Evolutionary conservation across 37 sponge, comb jelly and placozoan genomes (phyloP), one percentile per base, ranked within the genome.

Genomic region (Trichoplax adhaerens): DNA sequence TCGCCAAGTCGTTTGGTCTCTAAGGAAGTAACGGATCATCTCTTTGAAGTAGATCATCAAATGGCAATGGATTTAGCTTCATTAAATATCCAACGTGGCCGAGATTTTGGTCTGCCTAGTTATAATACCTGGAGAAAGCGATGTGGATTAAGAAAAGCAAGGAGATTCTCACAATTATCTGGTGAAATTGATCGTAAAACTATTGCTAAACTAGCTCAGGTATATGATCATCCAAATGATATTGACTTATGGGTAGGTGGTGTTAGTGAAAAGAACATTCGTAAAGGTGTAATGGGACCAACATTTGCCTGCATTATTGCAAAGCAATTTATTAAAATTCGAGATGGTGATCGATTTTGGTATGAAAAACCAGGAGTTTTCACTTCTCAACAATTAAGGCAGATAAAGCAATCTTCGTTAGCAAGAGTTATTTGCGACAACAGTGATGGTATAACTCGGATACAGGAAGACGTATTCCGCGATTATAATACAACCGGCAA

Each of bases 251-350:
- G 80, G 73, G 59, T 82, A 0, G 90, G 87, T 1, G 95, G 87
- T 3, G 58, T 94, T 63, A 76, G 87, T 3, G 95, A 94, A 75
- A 62, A 72, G 2, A 81, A 81, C 52, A 74, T 86, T 0, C 67
- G 72, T 51, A 76, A 70, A 3, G 62, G 75, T 0, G 67, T 94
- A 52, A 48, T 93, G 0, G 95, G 95, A 1, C 71, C 95, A 3
- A 89, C 90, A 6, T 94, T 94, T 55, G 76, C 95, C 62, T 94
- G 90, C 70, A 89, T 94, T 57, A 74, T 94, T 68, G 89, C 80
- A 53, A 46, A 81, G 58, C 86, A 86, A 46, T 94, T 86, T 55
- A 10, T 50, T 47, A 69, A 68, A 64, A 67, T 85, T 47, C 55
- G 87, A 55, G 80, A 83, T 73, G 96, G 96, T 8, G 96, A 95